Evolutionary conservation across 2,888 invertebrate genomes (phyloP).

Genomic region (Helobdella robusta): DNA sequence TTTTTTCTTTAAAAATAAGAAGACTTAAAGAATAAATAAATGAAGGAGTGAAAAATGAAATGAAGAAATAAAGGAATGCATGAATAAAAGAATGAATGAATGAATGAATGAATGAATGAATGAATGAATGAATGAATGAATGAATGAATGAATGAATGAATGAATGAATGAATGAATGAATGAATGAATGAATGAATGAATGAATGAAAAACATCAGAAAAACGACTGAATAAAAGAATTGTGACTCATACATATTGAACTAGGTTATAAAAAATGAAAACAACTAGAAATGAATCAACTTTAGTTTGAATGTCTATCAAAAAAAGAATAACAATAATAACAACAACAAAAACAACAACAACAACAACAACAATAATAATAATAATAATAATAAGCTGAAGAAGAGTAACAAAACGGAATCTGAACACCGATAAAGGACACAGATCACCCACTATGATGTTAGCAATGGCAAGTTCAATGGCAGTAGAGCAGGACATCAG

Average conservation of each 20-base stretch:
- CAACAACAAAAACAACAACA: background rate
- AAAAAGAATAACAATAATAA: background rate
- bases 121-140: too few species aligned
- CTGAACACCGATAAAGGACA: background rate
- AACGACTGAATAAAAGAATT: background rate
- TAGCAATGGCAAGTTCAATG: conserved; percentile 1
- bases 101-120: too few species aligned
- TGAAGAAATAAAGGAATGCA: too few species aligned
- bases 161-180: too few species aligned
- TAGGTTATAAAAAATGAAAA: background rate
- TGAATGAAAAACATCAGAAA: background rate
- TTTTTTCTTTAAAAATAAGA: too few species aligned
- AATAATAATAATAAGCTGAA: background rate
- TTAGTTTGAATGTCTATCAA: too few species aligned
- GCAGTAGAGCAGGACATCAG: background rate
- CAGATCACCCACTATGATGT: background rate
- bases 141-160: too few species aligned
- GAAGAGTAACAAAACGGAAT: background rate
- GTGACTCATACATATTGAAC: background rate
- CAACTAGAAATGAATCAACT: too few species aligned
- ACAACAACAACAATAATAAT: background rate
- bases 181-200: background rate
- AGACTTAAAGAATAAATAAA: too few species aligned
- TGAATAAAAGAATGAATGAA: too few species aligned
- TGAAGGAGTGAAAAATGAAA: too few species aligned